Conservation (phyloP, 2,113 vertebrate genomes). For the Pimephales promelas region DNA sequence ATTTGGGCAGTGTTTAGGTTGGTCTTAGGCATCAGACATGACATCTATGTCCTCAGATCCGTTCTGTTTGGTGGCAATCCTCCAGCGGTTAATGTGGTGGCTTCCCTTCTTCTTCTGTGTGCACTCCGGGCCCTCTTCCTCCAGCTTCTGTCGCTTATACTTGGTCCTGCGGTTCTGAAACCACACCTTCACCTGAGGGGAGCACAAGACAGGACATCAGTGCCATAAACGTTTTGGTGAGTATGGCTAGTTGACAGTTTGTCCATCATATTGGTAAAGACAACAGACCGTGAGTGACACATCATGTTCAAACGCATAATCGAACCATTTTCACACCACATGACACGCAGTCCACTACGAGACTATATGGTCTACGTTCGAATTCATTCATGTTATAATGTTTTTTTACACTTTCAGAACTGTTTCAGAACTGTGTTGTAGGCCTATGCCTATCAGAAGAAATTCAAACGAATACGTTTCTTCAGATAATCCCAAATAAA, state of each 20-base stretch:
- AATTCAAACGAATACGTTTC: not conserved
- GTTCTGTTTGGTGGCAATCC: constrained; percentile 93
- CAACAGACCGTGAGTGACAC: not conserved
- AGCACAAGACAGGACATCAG: not conserved
- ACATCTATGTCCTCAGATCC: constrained; percentile 94
- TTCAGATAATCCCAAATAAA: too few species aligned
- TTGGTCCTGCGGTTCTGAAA: constrained; percentile 98
- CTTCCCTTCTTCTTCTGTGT: constrained; percentile 97
- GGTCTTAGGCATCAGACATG: constrained; percentile 87
- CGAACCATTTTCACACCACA: not conserved
- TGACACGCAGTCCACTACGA: not conserved
- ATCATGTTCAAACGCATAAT: not conserved
- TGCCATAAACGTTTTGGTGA: not conserved
- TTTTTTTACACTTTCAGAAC: not conserved
- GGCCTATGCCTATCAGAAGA: not conserved
- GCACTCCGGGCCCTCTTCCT: constrained; percentile 92
- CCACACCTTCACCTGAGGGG: constrained; percentile 95
- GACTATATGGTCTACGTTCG: not conserved
- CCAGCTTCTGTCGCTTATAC: constrained; percentile 97
- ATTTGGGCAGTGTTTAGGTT: constrained; percentile 53
- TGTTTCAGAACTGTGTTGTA: not conserved
- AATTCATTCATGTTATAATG: not conserved
- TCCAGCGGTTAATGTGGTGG: constrained; percentile 97
- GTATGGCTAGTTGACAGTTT: not conserved
- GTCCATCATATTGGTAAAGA: not conserved